Conservation (phyloP, 2,888 invertebrate genomes). For the Campoletis raptor region DNA sequence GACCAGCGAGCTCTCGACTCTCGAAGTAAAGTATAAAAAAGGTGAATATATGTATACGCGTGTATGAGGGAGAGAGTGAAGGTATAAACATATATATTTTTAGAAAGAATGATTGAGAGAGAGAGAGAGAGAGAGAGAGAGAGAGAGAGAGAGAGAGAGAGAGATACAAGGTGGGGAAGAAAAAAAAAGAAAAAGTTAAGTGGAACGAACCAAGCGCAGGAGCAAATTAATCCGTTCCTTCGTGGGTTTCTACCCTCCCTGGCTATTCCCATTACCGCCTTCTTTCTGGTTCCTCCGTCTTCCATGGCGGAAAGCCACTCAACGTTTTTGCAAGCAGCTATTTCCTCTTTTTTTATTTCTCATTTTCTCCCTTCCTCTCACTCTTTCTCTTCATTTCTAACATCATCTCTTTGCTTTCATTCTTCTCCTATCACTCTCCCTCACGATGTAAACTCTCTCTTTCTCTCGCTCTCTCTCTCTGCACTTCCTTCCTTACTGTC, state of each 20-base stretch:
- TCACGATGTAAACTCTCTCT: conserved; percentile 49
- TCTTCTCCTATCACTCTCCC: conserved; percentile 18
- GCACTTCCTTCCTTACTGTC: conserved; percentile 8
- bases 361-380: conserved; percentile 3
- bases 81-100: conserved; percentile 68
- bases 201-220: conserved; percentile 65
- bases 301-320: conserved; percentile 75
- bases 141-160: conserved; percentile 10
- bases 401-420: conserved; percentile 28
- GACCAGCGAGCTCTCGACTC: conserved; percentile 33
- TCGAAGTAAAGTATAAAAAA: conserved; percentile 45
- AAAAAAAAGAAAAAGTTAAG: conserved; percentile 60
- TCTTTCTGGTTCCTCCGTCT: conserved; percentile 70
- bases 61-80: not conserved
- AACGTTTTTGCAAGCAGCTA: conserved; percentile 73
- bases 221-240: conserved; percentile 80
- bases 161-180: conserved; percentile 7
- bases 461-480: conserved; percentile 27
- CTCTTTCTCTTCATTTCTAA: conserved; percentile 15
- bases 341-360: conserved; percentile 18
- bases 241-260: conserved; percentile 66
- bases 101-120: conserved; percentile 37
- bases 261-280: conserved; percentile 67
- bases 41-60: conserved; percentile 3
- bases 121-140: conserved; percentile 2